These are phyloP conservation scores for Craseonycteris thonglongyai DNA, from an alignment of 2,113 vertebrate species.

Conservation along the genomic window DNA sequence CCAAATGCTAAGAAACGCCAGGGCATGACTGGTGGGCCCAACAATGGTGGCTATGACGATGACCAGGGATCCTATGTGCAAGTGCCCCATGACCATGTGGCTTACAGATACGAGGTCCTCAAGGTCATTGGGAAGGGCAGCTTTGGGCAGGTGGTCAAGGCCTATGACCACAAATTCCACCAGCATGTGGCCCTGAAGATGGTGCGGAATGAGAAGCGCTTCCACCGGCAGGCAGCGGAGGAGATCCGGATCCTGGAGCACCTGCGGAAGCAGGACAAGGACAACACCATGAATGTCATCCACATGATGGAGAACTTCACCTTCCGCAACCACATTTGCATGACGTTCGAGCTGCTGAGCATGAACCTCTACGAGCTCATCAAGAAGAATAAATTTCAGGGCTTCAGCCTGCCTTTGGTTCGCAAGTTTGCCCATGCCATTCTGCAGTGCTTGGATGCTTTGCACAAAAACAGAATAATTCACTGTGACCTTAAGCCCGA, in stretches of 20 bases:
- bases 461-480: conserved; percentile 98
- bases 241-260: conserved; percentile 98
- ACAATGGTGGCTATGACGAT: conserved; percentile 95
- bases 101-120: conserved; percentile 96
- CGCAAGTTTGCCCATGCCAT: conserved; percentile 99
- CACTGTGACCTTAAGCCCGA: conserved; percentile 99
- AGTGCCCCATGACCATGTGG: conserved; percentile 94
- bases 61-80: conserved; percentile 98
- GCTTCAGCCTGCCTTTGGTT: conserved; percentile 97
- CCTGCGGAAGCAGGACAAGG: conserved; percentile 96
- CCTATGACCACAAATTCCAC: conserved; percentile 95
- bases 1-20: conserved; percentile 95
- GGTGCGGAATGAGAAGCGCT: conserved; percentile 99
- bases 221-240: conserved; percentile 97
- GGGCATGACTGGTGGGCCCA: conserved; percentile 92
- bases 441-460: conserved; percentile 95
- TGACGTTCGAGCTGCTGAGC: conserved; percentile 98
- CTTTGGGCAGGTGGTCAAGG: conserved; percentile 98
- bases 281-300: conserved; percentile 97
- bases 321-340: conserved; percentile 99
- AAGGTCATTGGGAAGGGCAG: conserved; percentile 99
- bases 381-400: conserved; percentile 99
- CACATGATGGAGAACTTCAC: conserved; percentile 99
- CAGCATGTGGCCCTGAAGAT: conserved; percentile 97
- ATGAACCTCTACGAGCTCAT: conserved; percentile 99